Evolutionary conservation across 2,888 invertebrate species (phyloP), one percentile per base, ranked within the genome.

Genomic region (Zeuzera pyrina): DNA sequence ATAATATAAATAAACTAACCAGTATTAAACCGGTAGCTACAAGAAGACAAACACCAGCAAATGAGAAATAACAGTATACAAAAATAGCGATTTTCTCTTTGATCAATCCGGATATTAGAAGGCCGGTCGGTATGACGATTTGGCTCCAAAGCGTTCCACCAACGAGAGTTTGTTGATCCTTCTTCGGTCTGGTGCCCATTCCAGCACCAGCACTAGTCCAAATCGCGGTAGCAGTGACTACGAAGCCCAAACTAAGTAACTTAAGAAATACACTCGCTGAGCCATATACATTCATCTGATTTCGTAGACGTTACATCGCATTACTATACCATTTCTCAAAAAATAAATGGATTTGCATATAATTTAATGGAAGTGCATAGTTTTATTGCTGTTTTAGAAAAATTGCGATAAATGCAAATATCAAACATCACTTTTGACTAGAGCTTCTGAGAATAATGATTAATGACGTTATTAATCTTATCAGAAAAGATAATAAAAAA

Each of bases 101-200:
- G 0, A 59, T 44, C 2, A 56, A 38, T 4, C 42, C 44, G 0
- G 74, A 62, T 35, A 76, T 54, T 15, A 78, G 46, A 0, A 78
- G 42, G 1, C 76, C 78, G 2, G 68, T 42, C 0, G 68, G 64
- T 24, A 78, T 59, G 11, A 77, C 39, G 1, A 53, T 55, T 42
- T 79, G 79, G 14, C 78, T 72, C 78, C 78, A 79, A 36, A 78
- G 49, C 2, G 76, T 48, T 1, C 78, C 77, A 2, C 68, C 69
- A 0, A 79, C 39, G 0, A 77, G 36, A 0, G 72, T 73, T 43
- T 77, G 72, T 33, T 71, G 69, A 14, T 77, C 69, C 16, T 58
- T 49, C 33, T 60, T 71, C 0, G 68, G 65, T 8, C 72, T 60
- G 1, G 37, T 35, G 4, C 52, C 45, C 2, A 66, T 49, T 2